Conservation (phyloP, 2,113 vertebrate genomes). For the Pelodiscus sinensis region DNA sequence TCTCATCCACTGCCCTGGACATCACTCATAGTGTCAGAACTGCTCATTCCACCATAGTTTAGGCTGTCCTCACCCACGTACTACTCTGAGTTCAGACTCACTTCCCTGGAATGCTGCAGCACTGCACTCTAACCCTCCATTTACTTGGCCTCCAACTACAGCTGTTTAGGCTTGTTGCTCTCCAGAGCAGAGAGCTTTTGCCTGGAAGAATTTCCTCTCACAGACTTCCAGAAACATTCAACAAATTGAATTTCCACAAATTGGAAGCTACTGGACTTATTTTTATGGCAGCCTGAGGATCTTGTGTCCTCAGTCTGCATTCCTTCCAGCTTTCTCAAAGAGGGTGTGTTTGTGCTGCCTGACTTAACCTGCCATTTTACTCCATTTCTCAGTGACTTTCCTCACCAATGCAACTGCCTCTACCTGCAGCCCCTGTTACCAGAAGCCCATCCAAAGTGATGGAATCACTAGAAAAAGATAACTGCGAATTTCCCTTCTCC, state of each 20-base stretch:
- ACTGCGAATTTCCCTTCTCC: background rate
- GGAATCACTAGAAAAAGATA: background rate
- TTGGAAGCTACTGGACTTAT: background rate
- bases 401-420: background rate
- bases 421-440: background rate
- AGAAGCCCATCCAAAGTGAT: background rate
- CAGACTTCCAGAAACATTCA: constrained; percentile 63
- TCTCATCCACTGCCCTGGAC: background rate
- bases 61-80: background rate
- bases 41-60: background rate
- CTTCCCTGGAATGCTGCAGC: constrained; percentile 47
- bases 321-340: constrained; percentile 19
- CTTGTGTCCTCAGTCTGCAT: constrained; percentile 33
- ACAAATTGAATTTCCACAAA: constrained; percentile 66
- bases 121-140: constrained; percentile 19
- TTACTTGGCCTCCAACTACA: constrained; percentile 39
- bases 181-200: constrained; percentile 56
- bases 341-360: constrained; percentile 45
- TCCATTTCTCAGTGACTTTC: background rate
- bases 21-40: background rate
- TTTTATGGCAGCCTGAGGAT: constrained; percentile 18
- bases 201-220: constrained; percentile 31
- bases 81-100: constrained; percentile 8
- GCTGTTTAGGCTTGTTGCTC: background rate
- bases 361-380: background rate